A percentile compares a stretch with the other conserved stretches of the same genome.
These are phyloP conservation scores for Lipotes vexillifer DNA, from an alignment of 2,113 vertebrate species.

Conservation along the genomic window DNA sequence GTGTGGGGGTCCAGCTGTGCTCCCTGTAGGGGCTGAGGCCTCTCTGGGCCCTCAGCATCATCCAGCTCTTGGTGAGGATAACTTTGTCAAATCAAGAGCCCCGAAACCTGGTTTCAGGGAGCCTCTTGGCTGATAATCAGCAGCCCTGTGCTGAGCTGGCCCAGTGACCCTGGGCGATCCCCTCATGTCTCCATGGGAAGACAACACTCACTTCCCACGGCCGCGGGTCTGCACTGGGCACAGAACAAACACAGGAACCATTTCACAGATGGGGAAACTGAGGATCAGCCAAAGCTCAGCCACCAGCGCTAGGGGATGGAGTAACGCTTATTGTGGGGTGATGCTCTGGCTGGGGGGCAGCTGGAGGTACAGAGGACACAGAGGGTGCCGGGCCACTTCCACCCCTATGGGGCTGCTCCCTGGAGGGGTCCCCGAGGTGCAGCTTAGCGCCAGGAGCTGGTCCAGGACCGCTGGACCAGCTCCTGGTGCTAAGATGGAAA, in stretches of 20 bases:
- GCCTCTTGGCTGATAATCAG: neutral
- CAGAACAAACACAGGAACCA: neutral
- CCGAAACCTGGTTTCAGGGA: neutral
- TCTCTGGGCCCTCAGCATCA: neutral
- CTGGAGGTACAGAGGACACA: neutral
- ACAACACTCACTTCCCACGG: fast-evolving
- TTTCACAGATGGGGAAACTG: neutral
- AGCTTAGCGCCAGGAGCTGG: too few relatives aligned
- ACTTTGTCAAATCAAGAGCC: neutral
- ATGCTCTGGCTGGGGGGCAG: neutral
- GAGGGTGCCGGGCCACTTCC: neutral
- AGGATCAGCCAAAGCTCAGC: neutral
- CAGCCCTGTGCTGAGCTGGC: too few relatives aligned
- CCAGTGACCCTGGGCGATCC: neutral
- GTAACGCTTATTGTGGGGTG: too few relatives aligned
- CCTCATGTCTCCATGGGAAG: neutral
- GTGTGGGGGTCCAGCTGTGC: neutral
- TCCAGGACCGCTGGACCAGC: too few relatives aligned
- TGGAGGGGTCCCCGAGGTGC: neutral
- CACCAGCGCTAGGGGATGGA: fast-evolving
- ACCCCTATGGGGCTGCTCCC: neutral
- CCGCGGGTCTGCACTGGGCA: neutral
- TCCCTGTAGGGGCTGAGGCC: neutral
- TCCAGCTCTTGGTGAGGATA: neutral
- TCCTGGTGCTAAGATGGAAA: constrained; percentile 78